Conservation (phyloP, 2,888 invertebrate species). For the Miltochrista miniata region DNA sequence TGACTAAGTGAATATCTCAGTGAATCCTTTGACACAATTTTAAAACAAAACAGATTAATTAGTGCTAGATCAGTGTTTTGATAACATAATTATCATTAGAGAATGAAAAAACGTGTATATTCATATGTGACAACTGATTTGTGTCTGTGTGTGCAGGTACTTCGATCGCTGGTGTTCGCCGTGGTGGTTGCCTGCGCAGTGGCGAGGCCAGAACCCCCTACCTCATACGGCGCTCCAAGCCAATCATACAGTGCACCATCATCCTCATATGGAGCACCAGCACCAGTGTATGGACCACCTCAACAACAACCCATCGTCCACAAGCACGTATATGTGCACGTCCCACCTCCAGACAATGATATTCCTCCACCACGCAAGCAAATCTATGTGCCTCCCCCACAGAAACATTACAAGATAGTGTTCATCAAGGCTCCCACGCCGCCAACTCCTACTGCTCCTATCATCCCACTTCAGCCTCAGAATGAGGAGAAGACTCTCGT, state of each 20-base stretch:
- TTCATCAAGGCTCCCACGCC: slow-evolving; percentile 90
- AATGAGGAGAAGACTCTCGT: slow-evolving; percentile 95
- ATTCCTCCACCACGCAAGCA: slow-evolving; percentile 85
- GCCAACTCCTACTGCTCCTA: slow-evolving; percentile 84
- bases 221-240: slow-evolving; percentile 84
- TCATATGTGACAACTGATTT: slow-evolving; percentile 17
- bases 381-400: slow-evolving; percentile 83
- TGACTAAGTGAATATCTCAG: slow-evolving; percentile 51
- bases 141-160: slow-evolving; percentile 71
- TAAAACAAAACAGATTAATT: slow-evolving; percentile 4
- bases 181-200: slow-evolving; percentile 69
- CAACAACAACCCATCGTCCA: slow-evolving; percentile 90
- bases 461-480: slow-evolving; percentile 89
- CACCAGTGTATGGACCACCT: slow-evolving; percentile 88
- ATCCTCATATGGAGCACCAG: slow-evolving; percentile 80
- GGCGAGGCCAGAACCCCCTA: slow-evolving; percentile 83
- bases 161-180: slow-evolving; percentile 71
- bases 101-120: slow-evolving; percentile 2
- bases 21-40: slow-evolving; percentile 16
- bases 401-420: slow-evolving; percentile 93
- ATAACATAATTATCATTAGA: slow-evolving; percentile 2
- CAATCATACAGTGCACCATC: slow-evolving; percentile 75
- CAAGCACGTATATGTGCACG: slow-evolving; percentile 96
- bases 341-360: slow-evolving; percentile 94
- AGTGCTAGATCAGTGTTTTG: slow-evolving; percentile 30